A percentile compares a stretch with the other conserved stretches of the same genome.
Evolutionary conservation across 2,113 vertebrate genomes (phyloP).

Genomic region (Dermatemys mawii): DNA sequence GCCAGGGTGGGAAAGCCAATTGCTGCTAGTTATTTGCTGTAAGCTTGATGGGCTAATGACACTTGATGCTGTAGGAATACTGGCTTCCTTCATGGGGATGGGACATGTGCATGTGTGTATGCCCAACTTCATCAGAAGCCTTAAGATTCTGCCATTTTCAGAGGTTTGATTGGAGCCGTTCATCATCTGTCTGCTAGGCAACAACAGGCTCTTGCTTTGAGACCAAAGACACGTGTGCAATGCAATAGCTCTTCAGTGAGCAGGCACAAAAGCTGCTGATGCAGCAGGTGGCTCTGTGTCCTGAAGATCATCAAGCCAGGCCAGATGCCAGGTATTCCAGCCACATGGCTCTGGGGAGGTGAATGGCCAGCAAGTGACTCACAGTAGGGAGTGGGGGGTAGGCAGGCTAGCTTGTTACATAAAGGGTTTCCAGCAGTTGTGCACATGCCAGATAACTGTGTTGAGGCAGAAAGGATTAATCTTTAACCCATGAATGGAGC

Average conservation of each 20-base stretch:
- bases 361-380: accelerated
- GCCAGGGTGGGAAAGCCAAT: neutral
- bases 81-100: neutral
- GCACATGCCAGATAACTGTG: neutral
- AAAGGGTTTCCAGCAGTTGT: neutral
- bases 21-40: neutral
- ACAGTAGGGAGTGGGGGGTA: neutral
- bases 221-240: accelerated
- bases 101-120: neutral
- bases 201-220: accelerated
- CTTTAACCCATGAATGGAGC: conserved; percentile 24
- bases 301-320: neutral
- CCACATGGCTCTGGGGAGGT: neutral
- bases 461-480: conserved; percentile 18
- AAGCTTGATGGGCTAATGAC: neutral
- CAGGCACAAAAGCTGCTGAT: neutral
- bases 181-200: accelerated
- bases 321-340: neutral
- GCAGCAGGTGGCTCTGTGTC: neutral
- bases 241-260: accelerated
- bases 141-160: accelerated
- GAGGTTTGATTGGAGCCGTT: neutral
- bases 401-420: neutral
- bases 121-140: neutral
- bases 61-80: neutral